A percentile compares a stretch with the other conserved stretches of the same genome.
Conservation (phyloP, 2,113 vertebrate species). For the Larimichthys polyactis region DNA sequence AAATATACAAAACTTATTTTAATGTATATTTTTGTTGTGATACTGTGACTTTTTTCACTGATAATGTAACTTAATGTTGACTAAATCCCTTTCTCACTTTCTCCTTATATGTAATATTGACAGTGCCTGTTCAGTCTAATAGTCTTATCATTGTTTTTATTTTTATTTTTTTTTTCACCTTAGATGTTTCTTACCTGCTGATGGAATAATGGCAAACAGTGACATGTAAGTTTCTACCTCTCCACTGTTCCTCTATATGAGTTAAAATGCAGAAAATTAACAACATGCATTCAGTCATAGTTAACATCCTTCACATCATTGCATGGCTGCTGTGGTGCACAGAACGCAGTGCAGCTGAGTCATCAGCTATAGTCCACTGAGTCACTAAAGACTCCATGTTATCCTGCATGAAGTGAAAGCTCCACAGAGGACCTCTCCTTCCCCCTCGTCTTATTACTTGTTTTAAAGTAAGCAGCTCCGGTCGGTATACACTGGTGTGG, state of each 20-base stretch:
- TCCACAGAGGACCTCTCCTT: constrained; percentile 26
- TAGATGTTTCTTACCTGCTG: not conserved
- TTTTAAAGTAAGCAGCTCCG: constrained; percentile 60
- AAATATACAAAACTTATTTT: not conserved
- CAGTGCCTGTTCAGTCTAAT: not conserved
- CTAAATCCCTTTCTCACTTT: too few species aligned
- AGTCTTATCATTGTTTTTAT: not conserved
- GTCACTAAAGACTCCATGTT: constrained; percentile 42
- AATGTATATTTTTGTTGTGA: not conserved
- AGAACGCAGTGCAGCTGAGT: constrained; percentile 45
- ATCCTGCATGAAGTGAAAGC: constrained; percentile 20
- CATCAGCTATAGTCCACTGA: constrained; percentile 47
- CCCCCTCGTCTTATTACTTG: constrained; percentile 36
- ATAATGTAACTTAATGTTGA: not conserved
- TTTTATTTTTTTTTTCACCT: not conserved
- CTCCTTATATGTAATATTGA: not conserved
- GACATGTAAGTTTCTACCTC: not conserved
- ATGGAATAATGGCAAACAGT: not conserved
- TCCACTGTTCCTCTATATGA: not conserved
- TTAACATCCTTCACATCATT: not conserved
- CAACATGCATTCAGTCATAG: not conserved
- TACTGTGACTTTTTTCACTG: not conserved
- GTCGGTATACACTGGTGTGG: constrained; percentile 43
- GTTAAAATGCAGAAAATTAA: not conserved
- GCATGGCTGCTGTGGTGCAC: constrained; percentile 5